Base-by-base conservation (phyloP, 2,888 invertebrate genomes). In the Teleiodes luculella region DNA sequence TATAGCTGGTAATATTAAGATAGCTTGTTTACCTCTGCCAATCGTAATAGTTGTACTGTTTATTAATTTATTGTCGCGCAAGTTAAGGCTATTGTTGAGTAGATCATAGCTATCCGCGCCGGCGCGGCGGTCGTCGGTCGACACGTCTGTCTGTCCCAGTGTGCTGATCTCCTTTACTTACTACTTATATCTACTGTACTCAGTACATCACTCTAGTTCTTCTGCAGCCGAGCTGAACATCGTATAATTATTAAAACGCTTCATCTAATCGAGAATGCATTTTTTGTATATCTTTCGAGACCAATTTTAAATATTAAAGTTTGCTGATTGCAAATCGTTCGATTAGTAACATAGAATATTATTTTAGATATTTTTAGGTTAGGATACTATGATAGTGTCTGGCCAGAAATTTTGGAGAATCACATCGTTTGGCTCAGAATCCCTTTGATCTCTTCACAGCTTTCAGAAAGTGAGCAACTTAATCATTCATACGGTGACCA, bases 11-110 rank as follows among this genome's bases (percentile, higher is more conserved):
- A 88, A 88, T 89, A 86, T 87, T 83, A 85, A 83, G 76, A 71
- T 86, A 87, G 88, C 89, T 89, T 85, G 86, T 87, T 87, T 86
- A 88, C 88, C 89, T 89, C 88, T 86, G 89, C 89, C 89, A 86
- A 83, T 88, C 87, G 85, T 86, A 86, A 86, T 88, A 86, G 85
- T 86, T 83, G 76, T 86, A 84, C 83, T 86, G 76, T 87, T 83
- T 83, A 86, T 82, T 88, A 85, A 89, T 88, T 88, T 88, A 88
- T 87, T 85, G 72, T 85, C 84, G 85, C 84, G 87, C 87, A 84
- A 86, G 83, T 83, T 78, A 70, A 76, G 72, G 80, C 79, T 86
- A 84, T 86, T 85, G 87, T 87, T 87, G 85, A 73, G 80, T 81
- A 89, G 88, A 89, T 89, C 89, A 89, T 87, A 79, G 88, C 88